Percentiles rank a stretch among this genome's conserved stretches.
Evolutionary conservation across 2,888 invertebrate genomes (phyloP).

Genomic region (Lepas anatifera): DNA sequence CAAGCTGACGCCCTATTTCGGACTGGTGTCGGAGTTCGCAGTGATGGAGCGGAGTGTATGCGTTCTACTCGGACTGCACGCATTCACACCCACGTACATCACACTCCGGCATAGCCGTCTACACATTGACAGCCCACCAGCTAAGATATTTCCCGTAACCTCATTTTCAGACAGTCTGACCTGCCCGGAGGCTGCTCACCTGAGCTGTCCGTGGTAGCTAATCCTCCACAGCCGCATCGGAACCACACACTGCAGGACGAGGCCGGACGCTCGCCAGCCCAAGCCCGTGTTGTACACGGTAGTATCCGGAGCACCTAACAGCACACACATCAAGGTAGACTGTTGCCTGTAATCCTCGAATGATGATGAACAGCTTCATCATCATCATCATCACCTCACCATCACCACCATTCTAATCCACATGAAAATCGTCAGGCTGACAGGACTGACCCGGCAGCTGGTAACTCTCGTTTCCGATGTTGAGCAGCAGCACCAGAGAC

Average conservation of each 20-base stretch:
- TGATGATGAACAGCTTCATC: not conserved
- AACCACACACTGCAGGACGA: not conserved
- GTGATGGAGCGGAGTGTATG: not conserved
- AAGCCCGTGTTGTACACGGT: not conserved
- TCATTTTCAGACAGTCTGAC: no score
- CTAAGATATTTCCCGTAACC: no score
- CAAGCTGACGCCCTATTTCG: no score
- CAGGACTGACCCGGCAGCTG: not conserved
- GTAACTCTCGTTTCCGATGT: not conserved
- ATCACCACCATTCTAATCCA: not conserved
- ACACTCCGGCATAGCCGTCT: not conserved
- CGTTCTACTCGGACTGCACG: not conserved
- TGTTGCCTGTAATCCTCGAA: not conserved
- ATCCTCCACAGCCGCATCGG: not conserved
- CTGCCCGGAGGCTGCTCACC: not conserved
- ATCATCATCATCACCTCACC: not conserved
- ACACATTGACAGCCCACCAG: not conserved
- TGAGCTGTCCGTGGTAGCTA: not conserved
- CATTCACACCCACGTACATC: not conserved
- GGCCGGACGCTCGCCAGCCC: not conserved
- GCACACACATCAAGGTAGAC: not conserved
- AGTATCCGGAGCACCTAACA: not conserved
- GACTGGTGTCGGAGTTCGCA: not conserved
- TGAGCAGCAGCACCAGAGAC: not conserved
- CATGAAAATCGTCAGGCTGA: no score